A percentile compares a stretch with the other conserved stretches of the same genome.
phyloP scores from a whole-genome alignment of 2,113 vertebrate species.

The Bambusicola thoracicus region DNA sequence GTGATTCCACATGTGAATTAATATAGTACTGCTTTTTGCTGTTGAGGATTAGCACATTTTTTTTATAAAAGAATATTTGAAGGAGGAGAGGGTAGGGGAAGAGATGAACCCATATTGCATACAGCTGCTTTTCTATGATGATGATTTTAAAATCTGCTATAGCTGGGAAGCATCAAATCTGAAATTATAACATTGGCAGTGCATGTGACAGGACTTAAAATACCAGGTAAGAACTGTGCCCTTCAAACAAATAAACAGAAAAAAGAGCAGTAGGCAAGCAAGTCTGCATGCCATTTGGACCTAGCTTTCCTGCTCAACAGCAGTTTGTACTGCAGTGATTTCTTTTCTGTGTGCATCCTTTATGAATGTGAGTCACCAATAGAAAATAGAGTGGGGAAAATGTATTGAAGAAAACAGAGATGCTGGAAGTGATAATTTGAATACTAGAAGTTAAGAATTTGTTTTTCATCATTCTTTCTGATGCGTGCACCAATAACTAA shows the following conservation, averaged over 20 bases:
- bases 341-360: background rate
- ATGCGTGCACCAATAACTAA: background rate
- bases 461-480: background rate
- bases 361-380: background rate
- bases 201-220: background rate
- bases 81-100: slow-evolving; percentile 1
- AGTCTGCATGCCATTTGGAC: background rate
- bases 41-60: background rate
- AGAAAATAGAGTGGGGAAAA: background rate
- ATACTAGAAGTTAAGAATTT: background rate
- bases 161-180: slow-evolving; percentile 16
- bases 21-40: slow-evolving; percentile 43
- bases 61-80: slow-evolving; percentile 6
- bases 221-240: background rate
- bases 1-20: slow-evolving; percentile 63
- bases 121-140: slow-evolving; percentile 48
- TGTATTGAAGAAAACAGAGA: background rate
- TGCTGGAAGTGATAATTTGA: background rate
- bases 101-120: slow-evolving; percentile 52
- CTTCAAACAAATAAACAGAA: background rate
- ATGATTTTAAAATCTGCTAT: background rate
- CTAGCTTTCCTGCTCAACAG: background rate
- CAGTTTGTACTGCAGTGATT: background rate
- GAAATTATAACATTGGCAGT: slow-evolving; percentile 12
- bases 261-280: background rate